phyloP scores from a whole-genome alignment of 2,888 invertebrate species.

The Sturmia bella region DNA sequence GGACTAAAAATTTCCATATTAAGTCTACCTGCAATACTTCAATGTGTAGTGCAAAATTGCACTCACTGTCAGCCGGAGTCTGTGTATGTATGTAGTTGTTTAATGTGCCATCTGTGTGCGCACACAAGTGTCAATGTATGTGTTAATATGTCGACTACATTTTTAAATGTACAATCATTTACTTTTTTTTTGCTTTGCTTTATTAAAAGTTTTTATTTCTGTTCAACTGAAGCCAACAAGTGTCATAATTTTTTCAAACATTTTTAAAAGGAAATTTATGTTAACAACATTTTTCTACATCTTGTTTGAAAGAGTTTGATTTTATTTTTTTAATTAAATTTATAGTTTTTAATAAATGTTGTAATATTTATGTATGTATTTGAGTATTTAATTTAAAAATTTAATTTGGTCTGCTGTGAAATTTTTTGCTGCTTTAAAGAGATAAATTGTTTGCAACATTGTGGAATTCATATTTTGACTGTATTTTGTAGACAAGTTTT shows the following conservation, averaged over 20 bases:
- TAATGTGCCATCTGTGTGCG: neutral
- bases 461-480: slow-evolving; percentile 51
- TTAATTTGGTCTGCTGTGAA: slow-evolving; percentile 43
- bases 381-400: slow-evolving; percentile 15
- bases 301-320: slow-evolving; percentile 54
- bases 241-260: slow-evolving; percentile 66
- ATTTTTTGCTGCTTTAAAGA: slow-evolving; percentile 40
- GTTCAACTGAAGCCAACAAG: slow-evolving; percentile 61
- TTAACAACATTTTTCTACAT: slow-evolving; percentile 67
- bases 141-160: slow-evolving; percentile 64
- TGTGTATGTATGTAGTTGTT: neutral
- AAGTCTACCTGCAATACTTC: slow-evolving; percentile 64
- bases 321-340: slow-evolving; percentile 66
- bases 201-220: slow-evolving; percentile 45
- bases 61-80: slow-evolving; percentile 10
- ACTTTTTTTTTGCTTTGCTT: slow-evolving; percentile 26
- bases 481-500: slow-evolving; percentile 52
- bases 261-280: slow-evolving; percentile 70
- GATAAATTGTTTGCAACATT: slow-evolving; percentile 45
- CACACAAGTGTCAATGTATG: slow-evolving; percentile 4
- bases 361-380: slow-evolving; percentile 57
- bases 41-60: slow-evolving; percentile 63
- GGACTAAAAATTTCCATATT: slow-evolving; percentile 61
- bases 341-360: slow-evolving; percentile 68
- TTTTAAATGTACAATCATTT: slow-evolving; percentile 58